Evolutionary conservation across 2,888 invertebrate genomes (phyloP).

Genomic region (Tyria jacobaeae): DNA sequence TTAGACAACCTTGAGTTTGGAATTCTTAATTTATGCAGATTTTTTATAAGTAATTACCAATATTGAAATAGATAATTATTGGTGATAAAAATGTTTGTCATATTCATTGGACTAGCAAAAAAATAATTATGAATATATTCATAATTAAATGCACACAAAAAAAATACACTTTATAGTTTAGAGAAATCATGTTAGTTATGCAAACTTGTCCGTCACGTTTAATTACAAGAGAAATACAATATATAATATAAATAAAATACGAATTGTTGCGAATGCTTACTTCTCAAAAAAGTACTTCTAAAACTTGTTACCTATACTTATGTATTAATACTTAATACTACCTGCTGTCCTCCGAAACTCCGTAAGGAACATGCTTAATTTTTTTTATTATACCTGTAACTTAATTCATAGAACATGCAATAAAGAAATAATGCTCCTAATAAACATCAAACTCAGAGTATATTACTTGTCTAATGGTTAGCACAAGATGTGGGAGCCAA

Average conservation of each 20-base stretch:
- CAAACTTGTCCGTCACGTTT: constrained; percentile 24
- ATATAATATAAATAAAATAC: constrained; percentile 25
- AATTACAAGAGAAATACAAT: constrained; percentile 29
- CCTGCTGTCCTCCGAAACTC: constrained; percentile 59
- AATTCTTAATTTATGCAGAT: constrained; percentile 27
- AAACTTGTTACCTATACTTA: constrained; percentile 71
- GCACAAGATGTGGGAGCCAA: constrained; percentile 25
- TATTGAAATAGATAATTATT: constrained; percentile 9
- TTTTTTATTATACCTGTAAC: constrained; percentile 24
- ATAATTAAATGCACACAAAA: no score
- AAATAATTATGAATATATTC: constrained; percentile 24
- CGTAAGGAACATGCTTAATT: constrained; percentile 21
- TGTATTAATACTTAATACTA: constrained; percentile 80
- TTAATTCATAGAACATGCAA: constrained; percentile 22
- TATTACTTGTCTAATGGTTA: constrained; percentile 21
- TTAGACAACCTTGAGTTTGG: constrained; percentile 37
- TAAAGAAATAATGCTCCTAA: not conserved
- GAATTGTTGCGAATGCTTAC: constrained; percentile 39
- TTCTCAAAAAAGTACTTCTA: constrained; percentile 32
- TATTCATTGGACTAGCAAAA: constrained; percentile 23
- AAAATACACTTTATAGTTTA: constrained; percentile 39
- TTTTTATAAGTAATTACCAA: constrained; percentile 25
- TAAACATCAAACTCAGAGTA: not conserved
- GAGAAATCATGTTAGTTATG: constrained; percentile 33
- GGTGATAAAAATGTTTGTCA: constrained; percentile 10